These are phyloP conservation scores for Reticulitermes lucifugus DNA, from an alignment of 2,888 invertebrate species.

Conservation along the genomic window DNA sequence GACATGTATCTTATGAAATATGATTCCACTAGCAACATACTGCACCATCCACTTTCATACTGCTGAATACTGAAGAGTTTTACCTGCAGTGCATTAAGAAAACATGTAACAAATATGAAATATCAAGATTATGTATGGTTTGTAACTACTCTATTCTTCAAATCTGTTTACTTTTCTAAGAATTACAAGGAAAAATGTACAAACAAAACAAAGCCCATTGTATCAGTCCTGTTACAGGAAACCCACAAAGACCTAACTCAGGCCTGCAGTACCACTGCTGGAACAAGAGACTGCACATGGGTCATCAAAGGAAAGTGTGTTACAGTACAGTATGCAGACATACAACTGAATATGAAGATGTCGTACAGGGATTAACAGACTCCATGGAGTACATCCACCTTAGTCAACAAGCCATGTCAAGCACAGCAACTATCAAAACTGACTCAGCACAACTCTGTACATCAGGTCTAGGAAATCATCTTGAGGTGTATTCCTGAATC, in stretches of 20 bases:
- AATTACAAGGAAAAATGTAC: conserved; percentile 28
- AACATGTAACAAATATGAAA: conserved; percentile 8
- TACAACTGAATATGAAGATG: background rate
- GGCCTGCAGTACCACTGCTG: conserved; percentile 16
- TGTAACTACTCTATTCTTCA: background rate
- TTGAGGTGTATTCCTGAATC: too few relatives aligned
- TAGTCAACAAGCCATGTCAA: background rate
- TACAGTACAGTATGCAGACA: conserved; percentile 5
- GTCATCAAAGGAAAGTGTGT: conserved; percentile 23
- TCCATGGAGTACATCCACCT: background rate
- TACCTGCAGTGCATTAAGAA: background rate
- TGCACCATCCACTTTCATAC: background rate
- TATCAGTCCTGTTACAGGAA: conserved; percentile 34
- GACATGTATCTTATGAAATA: too few relatives aligned
- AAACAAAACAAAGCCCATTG: conserved; percentile 16
- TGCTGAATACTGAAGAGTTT: background rate
- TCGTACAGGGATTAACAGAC: background rate
- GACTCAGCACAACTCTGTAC: too few relatives aligned
- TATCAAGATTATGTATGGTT: conserved; percentile 5
- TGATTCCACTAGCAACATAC: background rate
- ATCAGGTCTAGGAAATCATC: too few relatives aligned
- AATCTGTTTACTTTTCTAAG: conserved; percentile 18
- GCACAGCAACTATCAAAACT: background rate
- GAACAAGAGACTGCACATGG: background rate
- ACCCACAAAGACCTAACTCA: conserved; percentile 32